Percentiles rank a stretch among this genome's conserved stretches.
Evolutionary conservation across 1,140 invertebrate genomes (phyloP).

Genomic region (Sinonovacula constricta): DNA sequence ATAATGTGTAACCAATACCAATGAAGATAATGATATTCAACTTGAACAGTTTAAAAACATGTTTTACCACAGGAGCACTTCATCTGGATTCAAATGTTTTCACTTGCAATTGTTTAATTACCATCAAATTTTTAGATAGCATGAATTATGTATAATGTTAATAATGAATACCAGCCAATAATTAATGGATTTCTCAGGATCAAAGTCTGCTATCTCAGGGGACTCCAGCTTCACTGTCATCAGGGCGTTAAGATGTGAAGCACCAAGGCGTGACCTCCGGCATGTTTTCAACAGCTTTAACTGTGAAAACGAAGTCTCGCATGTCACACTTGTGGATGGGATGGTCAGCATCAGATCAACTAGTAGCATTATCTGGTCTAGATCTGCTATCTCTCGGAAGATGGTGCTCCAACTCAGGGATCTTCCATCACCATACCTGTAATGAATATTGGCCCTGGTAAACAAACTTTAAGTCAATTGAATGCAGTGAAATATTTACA

Average conservation of each 20-base stretch:
- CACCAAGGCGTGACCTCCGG: background rate
- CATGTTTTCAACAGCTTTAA: conserved; percentile 4
- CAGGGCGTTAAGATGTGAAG: background rate
- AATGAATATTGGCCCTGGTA: no score
- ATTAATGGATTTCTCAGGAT: conserved; percentile 16
- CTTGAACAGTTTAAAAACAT: no score
- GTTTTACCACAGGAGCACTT: no score
- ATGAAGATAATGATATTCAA: no score
- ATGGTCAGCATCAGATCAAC: conserved; percentile 7
- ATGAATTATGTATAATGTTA: no score
- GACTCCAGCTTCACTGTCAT: conserved; percentile 1
- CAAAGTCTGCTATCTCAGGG: background rate
- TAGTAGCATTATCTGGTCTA: background rate
- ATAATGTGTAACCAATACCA: background rate
- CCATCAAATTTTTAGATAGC: no score
- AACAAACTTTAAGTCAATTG: no score
- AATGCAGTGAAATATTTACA: no score
- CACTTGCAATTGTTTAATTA: no score
- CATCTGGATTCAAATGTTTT: no score
- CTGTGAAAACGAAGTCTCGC: conserved; percentile 13
- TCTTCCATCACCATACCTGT: background rate
- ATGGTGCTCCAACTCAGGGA: background rate
- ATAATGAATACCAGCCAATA: conserved; percentile 18
- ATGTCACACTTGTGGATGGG: conserved; percentile 18
- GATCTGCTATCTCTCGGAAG: no score